Base-by-base conservation (phyloP, 2,888 invertebrate species). In the Linnaemya vulpina region DNA sequence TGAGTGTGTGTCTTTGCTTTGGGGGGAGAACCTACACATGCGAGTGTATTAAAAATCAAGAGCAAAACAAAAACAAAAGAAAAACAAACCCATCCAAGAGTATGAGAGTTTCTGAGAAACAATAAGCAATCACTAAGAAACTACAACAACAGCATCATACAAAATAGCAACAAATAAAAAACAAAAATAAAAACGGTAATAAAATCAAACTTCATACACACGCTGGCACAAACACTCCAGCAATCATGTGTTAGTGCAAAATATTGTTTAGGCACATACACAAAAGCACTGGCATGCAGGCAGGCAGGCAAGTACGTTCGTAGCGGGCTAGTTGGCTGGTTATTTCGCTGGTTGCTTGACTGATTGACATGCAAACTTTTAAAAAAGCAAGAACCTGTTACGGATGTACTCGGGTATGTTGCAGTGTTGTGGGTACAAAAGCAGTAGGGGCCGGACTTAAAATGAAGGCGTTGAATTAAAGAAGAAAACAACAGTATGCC, bases 381-480 rank as follows among this genome's bases (percentile, higher is more conserved):
- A 25, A 67, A n/a, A 65, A 67, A 40, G 38, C 55, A 84, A 84
- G 79, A 85, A 85, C 85, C 85, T 82, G 85, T 85, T 85, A 75
- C 78, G 51, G 71, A 53, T 78, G 46, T 46, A 38, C 43, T 43
- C 17, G 15, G 15, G 46, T 30, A 17, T 22, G 62, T 63, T 20
- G 30, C 20, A 35, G 67, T 73, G 46, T 49, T 71, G 62, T 58
- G 84, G 70, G 74, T 67, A 53, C 70, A 68, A 70, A 38, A 78
- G 71, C 77, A 79, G 77, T 85, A 85, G 85, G 85, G 85, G 85
- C 82, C 53, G 85, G 85, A 82, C 85, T 85, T 85, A 85, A 71
- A 67, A 82, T 74, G 78, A 85, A 85, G 85, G 85, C 85, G 85
- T 85, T 85, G 85, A 82, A 75, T 75, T 85, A 70, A 85, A 82